phyloP scores from a whole-genome alignment of 2,797 vertebrate species.

The Phylloscopus collybita region DNA sequence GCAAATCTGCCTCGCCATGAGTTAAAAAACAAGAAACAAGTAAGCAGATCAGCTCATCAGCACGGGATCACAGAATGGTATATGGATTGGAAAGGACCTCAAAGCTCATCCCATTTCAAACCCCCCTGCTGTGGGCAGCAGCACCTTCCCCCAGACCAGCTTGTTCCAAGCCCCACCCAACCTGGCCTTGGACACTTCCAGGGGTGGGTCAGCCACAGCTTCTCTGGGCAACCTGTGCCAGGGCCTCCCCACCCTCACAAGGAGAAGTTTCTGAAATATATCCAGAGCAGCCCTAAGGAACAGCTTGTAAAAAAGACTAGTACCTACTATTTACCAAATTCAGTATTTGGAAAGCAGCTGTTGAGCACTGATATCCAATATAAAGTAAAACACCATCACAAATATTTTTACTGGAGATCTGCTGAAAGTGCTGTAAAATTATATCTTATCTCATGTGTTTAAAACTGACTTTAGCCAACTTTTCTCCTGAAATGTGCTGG shows the following conservation, averaged over 20 bases:
- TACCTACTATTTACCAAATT: neutral
- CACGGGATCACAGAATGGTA: neutral
- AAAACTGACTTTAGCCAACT: neutral
- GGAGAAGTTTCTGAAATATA: neutral
- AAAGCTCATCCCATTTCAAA: neutral
- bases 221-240: neutral
- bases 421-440: neutral
- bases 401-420: neutral
- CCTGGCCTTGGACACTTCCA: neutral
- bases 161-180: accelerated
- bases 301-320: neutral
- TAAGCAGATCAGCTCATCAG: neutral
- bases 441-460: neutral
- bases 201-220: neutral
- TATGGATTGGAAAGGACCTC: neutral
- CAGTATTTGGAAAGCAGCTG: neutral
- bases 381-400: neutral
- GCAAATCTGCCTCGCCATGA: accelerated
- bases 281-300: neutral
- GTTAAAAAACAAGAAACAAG: neutral
- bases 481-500: neutral
- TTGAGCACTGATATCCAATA: neutral
- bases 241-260: neutral
- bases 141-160: neutral
- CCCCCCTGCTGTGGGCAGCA: neutral